Conservation (phyloP, 2,113 vertebrate species). For the Ploceus nigricollis region DNA sequence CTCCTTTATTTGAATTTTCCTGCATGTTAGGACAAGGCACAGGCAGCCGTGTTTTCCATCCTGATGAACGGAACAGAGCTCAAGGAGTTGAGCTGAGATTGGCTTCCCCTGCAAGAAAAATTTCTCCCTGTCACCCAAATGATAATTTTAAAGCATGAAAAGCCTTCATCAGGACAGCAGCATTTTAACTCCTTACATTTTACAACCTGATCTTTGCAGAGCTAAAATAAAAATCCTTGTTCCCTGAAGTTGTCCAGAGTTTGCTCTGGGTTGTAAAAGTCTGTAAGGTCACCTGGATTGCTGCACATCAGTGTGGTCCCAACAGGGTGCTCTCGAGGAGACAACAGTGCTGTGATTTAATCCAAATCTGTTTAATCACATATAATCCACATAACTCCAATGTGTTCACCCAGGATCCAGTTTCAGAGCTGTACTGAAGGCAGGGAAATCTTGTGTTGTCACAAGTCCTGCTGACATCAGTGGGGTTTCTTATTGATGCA, state of each 20-base stretch:
- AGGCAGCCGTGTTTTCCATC: background rate
- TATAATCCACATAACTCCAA: conserved; percentile 41
- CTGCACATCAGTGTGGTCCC: background rate
- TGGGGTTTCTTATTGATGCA: conserved; percentile 47
- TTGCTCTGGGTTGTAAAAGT: background rate
- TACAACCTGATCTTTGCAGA: background rate
- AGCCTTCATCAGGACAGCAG: background rate
- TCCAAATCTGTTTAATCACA: conserved; percentile 52
- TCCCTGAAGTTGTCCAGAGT: background rate
- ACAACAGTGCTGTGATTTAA: background rate
- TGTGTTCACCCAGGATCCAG: background rate
- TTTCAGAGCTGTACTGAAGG: background rate
- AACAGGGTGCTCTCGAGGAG: background rate
- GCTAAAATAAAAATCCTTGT: background rate
- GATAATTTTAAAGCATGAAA: background rate
- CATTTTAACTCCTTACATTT: background rate
- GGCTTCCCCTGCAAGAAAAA: background rate
- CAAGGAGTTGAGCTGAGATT: background rate
- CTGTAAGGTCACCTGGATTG: conserved; percentile 16
- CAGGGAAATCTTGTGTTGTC: conserved; percentile 37
- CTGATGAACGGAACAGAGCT: background rate
- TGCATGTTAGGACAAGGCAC: background rate
- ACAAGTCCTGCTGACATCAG: conserved; percentile 50
- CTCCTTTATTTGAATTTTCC: background rate
- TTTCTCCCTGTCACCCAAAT: background rate